These are phyloP conservation scores for Coregonus suidteri DNA, from an alignment of 2,797 vertebrate species.

Conservation along the genomic window DNA sequence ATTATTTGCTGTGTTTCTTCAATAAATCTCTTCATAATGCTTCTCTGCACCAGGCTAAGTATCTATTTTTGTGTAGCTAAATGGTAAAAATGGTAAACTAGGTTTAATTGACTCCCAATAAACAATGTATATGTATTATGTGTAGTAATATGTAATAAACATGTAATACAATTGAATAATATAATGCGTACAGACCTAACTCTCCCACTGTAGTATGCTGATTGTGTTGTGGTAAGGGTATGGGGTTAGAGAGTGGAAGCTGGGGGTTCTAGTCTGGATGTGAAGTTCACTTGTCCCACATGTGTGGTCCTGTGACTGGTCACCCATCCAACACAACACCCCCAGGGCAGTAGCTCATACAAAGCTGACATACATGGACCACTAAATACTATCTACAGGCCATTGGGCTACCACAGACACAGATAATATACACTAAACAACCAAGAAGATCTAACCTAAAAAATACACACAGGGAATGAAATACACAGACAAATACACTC, in stretches of 20 bases:
- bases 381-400: slow-evolving; percentile 7
- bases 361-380: neutral
- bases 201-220: neutral
- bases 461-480: neutral
- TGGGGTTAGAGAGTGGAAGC: neutral
- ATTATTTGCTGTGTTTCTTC: neutral
- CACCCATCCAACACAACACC: neutral
- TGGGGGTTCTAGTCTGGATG: slow-evolving; percentile 13
- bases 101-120: neutral
- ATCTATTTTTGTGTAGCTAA: neutral
- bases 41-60: slow-evolving; percentile 3
- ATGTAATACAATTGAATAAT: neutral
- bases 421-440: no score
- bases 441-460: no score
- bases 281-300: neutral
- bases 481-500: neutral
- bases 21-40: slow-evolving; percentile 14
- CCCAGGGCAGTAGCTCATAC: neutral
- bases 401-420: neutral
- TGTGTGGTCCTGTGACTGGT: slow-evolving; percentile 19
- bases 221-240: neutral
- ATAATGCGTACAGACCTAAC: neutral
- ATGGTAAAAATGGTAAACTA: neutral
- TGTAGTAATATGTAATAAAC: neutral
- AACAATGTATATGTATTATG: neutral